Evolutionary conservation across 2,797 vertebrate genomes (phyloP), one percentile per base, ranked within the genome.

Genomic region (Danio tinwini): DNA sequence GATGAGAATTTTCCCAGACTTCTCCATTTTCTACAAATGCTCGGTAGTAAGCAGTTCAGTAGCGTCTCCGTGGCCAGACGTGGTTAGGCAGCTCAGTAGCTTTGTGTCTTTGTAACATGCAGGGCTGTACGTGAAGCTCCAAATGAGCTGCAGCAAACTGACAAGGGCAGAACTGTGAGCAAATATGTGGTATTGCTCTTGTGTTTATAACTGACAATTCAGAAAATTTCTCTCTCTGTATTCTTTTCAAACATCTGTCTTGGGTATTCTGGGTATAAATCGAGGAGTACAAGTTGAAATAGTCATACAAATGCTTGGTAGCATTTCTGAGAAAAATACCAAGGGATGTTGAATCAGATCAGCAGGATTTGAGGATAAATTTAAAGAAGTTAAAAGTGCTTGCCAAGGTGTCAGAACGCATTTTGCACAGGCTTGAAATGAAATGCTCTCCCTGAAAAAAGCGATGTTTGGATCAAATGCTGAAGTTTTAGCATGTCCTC

Each of bases 11-110:
- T 80, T 16, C 45, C 16, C 29, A 39, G 5, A 71, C 8, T 17
- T 13, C 39, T 67, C 47, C 61, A 62, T 40, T 52, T 37, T 61
- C 29, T 62, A 16, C 45, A 49, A 72, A 52, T 39, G 61, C 61
- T 64, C 47, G 39, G 61, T 50, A 42, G 37, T 75, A 63, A 75
- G 74, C 74, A 75, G 37, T 63, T 63, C n/a, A 42, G 49, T 21
- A 40, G 50, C 8, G 39, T 71, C 59, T 71, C 73, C 73, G 52
- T 45, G 58, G 56, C 63, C 56, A 47, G 63, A 80, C 62, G 56
- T 70, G 70, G 58, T 64, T 70, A 80, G 84, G 85, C 80, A 84
- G 82, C 80, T 82, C 79, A 44, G 49, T 78, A 84, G 85, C 84
- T 78, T 84, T 64, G 50, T 73, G 62, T 55, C 64, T 82, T 78